phyloP scores from a whole-genome alignment of 2,113 vertebrate species.

The Petromus typicus region DNA sequence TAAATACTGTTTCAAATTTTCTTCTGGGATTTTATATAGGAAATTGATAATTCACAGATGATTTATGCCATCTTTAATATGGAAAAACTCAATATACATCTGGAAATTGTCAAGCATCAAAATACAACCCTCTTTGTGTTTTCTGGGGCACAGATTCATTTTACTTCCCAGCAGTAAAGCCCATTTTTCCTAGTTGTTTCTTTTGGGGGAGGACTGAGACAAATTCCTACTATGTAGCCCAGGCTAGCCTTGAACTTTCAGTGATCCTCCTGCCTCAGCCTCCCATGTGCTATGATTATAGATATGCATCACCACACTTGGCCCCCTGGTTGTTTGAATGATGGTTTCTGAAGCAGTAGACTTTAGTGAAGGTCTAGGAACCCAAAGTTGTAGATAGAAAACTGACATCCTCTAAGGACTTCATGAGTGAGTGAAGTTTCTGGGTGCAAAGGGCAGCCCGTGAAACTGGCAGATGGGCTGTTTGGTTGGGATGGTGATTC shows the following conservation, averaged over 20 bases:
- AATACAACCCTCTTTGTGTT: neutral
- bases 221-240: no score
- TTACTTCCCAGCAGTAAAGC: neutral
- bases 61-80: neutral
- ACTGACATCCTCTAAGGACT: neutral
- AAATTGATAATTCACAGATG: neutral
- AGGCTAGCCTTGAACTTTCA: no score
- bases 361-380: neutral
- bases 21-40: neutral
- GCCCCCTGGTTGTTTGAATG: neutral
- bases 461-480: conserved; percentile 19
- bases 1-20: conserved; percentile 33
- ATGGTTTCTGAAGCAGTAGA: conserved; percentile 8
- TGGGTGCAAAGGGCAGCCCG: neutral
- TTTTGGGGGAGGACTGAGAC: no score
- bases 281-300: no score
- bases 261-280: no score
- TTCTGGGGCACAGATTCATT: neutral
- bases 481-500: conserved; percentile 58
- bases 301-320: no score
- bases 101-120: conserved; percentile 13
- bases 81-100: neutral
- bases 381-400: neutral
- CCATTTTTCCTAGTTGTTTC: neutral
- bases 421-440: conserved; percentile 47